phyloP scores from a whole-genome alignment of 2,888 invertebrate genomes.

The Euproctis similis region DNA sequence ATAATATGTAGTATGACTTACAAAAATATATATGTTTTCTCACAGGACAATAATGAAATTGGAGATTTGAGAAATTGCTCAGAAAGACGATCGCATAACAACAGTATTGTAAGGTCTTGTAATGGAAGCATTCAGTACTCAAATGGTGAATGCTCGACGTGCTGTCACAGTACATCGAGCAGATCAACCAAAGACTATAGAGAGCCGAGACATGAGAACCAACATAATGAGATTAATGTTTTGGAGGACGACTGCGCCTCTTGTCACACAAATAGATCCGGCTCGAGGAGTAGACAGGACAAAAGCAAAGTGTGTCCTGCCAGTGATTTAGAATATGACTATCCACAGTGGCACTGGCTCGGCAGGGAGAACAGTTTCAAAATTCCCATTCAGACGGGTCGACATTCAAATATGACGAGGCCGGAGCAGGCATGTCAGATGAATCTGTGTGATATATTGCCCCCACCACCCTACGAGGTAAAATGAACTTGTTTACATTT shows the following conservation, averaged over 20 bases:
- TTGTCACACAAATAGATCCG: constrained; percentile 67
- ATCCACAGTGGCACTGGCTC: constrained; percentile 71
- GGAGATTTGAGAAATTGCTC: constrained; percentile 63
- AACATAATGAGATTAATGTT: constrained; percentile 61
- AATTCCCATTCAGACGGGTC: constrained; percentile 66
- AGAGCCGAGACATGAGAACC: constrained; percentile 56
- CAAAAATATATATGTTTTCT: too few species aligned
- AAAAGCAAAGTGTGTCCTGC: constrained; percentile 70
- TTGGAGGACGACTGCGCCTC: constrained; percentile 64
- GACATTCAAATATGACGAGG: constrained; percentile 66
- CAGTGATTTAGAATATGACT: constrained; percentile 70
- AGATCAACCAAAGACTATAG: constrained; percentile 69
- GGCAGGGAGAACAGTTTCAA: constrained; percentile 73
- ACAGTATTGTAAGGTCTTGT: constrained; percentile 69
- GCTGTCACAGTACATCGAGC: constrained; percentile 69
- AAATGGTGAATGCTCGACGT: constrained; percentile 68
- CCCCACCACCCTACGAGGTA: constrained; percentile 78
- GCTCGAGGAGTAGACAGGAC: constrained; percentile 66
- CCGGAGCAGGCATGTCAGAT: constrained; percentile 74
- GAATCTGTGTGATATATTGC: constrained; percentile 80
- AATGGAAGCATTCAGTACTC: constrained; percentile 70
- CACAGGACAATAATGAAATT: constrained; percentile 65
- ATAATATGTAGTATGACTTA: constrained; percentile 26
- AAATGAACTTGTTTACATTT: constrained; percentile 53
- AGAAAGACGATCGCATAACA: constrained; percentile 69